phyloP scores from a whole-genome alignment of 2,797 vertebrate species.

The Megalops cyprinoides region DNA sequence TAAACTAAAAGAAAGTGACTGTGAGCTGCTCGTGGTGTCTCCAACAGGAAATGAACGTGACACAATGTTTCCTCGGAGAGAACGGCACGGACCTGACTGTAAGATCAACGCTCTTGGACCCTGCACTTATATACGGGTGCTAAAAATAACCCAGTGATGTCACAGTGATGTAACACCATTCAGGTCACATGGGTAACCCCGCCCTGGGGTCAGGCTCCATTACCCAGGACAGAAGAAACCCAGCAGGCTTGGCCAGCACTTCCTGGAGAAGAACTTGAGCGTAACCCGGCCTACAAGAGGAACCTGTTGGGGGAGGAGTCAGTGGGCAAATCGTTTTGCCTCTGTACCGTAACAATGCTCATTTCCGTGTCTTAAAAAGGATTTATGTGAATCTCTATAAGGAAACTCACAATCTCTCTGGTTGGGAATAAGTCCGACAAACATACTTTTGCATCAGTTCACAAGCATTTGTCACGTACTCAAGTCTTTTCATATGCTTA shows the following conservation, averaged over 20 bases:
- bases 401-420: not conserved
- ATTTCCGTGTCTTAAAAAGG: constrained; percentile 27
- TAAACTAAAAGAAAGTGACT: not conserved
- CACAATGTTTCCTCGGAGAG: no score
- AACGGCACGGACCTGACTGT: not conserved
- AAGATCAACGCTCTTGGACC: constrained; percentile 39
- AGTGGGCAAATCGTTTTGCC: not conserved
- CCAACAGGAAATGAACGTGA: not conserved
- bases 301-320: constrained; percentile 14
- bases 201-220: constrained; percentile 3
- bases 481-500: not conserved
- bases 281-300: not conserved
- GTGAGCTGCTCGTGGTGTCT: not conserved
- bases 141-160: constrained; percentile 62
- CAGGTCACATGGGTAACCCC: constrained; percentile 22
- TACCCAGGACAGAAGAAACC: constrained; percentile 29
- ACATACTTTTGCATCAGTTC: not conserved
- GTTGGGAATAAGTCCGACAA: not conserved
- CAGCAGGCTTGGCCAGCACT: constrained; percentile 38
- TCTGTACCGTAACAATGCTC: constrained; percentile 14
- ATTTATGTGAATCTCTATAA: not conserved
- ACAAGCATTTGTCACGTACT: not conserved
- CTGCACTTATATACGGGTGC: constrained; percentile 61
- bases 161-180: constrained; percentile 22
- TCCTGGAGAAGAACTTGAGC: constrained; percentile 27